Evolutionary conservation across 2,888 invertebrate genomes (phyloP).

Genomic region (Aricia artaxerxes): DNA sequence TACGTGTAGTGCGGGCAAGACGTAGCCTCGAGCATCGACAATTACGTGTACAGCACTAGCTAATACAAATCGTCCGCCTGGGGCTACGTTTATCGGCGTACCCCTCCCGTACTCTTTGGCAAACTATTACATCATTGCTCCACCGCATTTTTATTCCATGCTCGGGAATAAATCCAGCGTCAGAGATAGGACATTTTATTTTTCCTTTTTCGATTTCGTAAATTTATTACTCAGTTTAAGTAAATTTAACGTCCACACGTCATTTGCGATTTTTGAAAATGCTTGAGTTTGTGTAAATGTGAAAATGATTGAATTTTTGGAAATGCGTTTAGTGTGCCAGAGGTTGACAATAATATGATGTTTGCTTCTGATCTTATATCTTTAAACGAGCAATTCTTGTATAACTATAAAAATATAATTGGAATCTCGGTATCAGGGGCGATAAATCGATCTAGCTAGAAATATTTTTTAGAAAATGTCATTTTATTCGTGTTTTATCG

Average conservation of each 20-base stretch:
- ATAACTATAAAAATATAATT: too few species aligned
- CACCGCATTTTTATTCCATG: constrained; percentile 46
- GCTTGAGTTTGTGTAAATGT: too few species aligned
- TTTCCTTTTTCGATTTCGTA: constrained; percentile 22
- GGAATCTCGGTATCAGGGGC: too few species aligned
- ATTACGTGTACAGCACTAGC: constrained; percentile 76
- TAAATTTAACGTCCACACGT: constrained; percentile 22
- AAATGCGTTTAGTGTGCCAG: too few species aligned
- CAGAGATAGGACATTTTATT: constrained; percentile 45
- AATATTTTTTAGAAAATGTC: too few species aligned
- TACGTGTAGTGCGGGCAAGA: constrained; percentile 62
- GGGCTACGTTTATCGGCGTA: constrained; percentile 68
- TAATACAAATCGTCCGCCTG: constrained; percentile 78
- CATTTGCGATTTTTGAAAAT: not conserved
- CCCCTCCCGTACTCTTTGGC: constrained; percentile 53
- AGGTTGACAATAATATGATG: too few species aligned
- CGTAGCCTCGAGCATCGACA: constrained; percentile 69
- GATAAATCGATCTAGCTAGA: too few species aligned
- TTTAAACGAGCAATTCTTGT: too few species aligned
- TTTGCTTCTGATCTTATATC: too few species aligned
- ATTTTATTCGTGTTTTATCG: too few species aligned
- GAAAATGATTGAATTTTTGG: too few species aligned
- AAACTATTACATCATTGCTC: constrained; percentile 70
- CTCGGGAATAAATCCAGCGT: constrained; percentile 50
- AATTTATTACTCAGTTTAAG: constrained; percentile 25